Evolutionary conservation across 2,797 vertebrate species (phyloP).

Genomic region (Borostomias antarcticus): DNA sequence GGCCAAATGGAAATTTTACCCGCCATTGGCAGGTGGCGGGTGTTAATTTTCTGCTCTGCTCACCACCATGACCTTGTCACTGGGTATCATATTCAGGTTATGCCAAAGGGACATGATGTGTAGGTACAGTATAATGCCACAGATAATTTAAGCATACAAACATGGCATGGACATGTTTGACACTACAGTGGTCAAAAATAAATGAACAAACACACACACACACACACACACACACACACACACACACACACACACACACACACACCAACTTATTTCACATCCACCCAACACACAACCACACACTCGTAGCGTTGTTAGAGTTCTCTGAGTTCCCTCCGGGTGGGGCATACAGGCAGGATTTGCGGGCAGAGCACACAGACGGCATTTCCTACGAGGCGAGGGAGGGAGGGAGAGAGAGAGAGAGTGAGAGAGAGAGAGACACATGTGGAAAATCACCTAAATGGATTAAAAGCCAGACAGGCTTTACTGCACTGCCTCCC

Average conservation of each 20-base stretch:
- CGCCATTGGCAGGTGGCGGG: too few relatives aligned
- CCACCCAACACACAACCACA: conserved; percentile 56
- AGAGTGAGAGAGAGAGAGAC: background rate
- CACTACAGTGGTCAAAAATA: background rate
- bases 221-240: background rate
- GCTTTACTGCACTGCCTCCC: background rate
- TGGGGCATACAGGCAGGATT: background rate
- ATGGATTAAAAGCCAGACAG: conserved; percentile 4
- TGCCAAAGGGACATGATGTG: too few relatives aligned
- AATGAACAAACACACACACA: conserved; percentile 17
- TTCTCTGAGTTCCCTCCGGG: background rate
- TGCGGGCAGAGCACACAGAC: background rate
- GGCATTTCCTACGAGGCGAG: conserved; percentile 1
- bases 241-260: background rate
- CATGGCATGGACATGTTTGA: too few relatives aligned
- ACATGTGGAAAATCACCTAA: conserved; percentile 8
- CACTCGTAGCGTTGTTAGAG: background rate
- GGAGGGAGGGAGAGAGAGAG: background rate
- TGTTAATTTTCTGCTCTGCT: too few relatives aligned
- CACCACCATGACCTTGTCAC: too few relatives aligned
- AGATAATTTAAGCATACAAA: too few relatives aligned
- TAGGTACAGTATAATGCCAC: too few relatives aligned
- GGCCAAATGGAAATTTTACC: too few relatives aligned
- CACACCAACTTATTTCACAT: conserved; percentile 48
- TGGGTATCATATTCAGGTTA: too few relatives aligned